A percentile compares a stretch with the other conserved stretches of the same genome.
Conservation (phyloP, 2,113 vertebrate species). For the Genyomyrus donnyi region DNA sequence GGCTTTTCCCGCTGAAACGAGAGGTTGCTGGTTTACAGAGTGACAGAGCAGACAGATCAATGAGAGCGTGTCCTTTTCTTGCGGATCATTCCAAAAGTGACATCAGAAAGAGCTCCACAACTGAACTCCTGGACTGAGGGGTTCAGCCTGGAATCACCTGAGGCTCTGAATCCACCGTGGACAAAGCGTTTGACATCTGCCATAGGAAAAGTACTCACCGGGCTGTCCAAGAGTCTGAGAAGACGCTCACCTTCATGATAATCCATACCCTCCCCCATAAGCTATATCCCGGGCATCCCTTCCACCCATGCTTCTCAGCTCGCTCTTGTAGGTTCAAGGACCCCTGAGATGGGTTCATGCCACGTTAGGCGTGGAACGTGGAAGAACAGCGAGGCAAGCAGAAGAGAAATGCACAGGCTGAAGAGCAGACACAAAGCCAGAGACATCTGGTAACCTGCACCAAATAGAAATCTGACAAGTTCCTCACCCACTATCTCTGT, state of each 20-base stretch:
- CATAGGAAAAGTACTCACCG: not conserved
- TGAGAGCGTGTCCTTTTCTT: not conserved
- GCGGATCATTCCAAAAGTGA: not conserved
- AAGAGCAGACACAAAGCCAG: constrained; percentile 26
- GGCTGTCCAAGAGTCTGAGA: not conserved
- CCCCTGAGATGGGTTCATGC: not conserved
- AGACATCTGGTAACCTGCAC: constrained; percentile 52
- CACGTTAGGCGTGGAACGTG: not conserved
- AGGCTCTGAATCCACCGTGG: not conserved
- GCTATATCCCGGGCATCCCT: not conserved
- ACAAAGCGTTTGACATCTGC: not conserved
- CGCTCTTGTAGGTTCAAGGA: not conserved
- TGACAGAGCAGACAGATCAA: not conserved
- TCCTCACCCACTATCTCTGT: constrained; percentile 5
- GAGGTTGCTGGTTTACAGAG: constrained; percentile 4
- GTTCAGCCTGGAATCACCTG: not conserved
- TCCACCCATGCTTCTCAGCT: not conserved
- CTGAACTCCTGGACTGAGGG: not conserved
- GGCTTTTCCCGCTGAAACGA: constrained; percentile 2
- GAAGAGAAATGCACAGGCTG: not conserved
- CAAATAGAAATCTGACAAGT: constrained; percentile 29
- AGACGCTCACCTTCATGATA: not conserved
- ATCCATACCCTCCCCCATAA: not conserved
- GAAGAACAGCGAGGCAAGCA: not conserved
- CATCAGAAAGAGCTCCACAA: not conserved